Conservation (phyloP, 2,113 vertebrate species). For the Phyllostomus hastatus region DNA sequence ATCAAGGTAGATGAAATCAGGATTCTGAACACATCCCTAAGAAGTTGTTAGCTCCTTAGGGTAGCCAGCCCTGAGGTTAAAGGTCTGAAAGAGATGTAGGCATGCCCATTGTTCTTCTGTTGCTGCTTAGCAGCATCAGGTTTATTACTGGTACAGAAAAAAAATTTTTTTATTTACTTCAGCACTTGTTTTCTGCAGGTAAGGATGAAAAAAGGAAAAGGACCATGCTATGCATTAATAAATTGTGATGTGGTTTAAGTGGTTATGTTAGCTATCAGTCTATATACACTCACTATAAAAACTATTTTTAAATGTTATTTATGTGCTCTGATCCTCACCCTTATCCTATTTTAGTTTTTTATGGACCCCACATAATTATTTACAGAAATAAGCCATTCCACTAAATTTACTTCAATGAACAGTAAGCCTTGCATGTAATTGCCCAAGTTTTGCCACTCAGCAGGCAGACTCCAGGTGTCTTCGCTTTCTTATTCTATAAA, state of each 20-base stretch:
- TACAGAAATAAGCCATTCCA: conserved; percentile 25
- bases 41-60: background rate
- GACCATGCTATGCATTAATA: background rate
- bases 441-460: background rate
- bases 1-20: background rate
- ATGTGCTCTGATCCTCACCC: background rate
- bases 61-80: background rate
- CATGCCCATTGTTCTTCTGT: background rate
- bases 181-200: conserved; percentile 1
- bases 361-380: background rate
- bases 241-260: background rate
- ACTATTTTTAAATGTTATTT: conserved; percentile 13
- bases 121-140: background rate
- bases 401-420: background rate
- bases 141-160: background rate
- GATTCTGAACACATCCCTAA: background rate
- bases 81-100: background rate
- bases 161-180: conserved; percentile 17
- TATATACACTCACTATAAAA: background rate
- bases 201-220: background rate
- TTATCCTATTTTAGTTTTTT: conserved; percentile 19
- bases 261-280: background rate
- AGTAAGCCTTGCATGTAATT: background rate
- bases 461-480: background rate
- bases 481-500: conserved; percentile 22